Conservation (phyloP, 1,140 invertebrate genomes). For the Helicoverpa armigera region DNA sequence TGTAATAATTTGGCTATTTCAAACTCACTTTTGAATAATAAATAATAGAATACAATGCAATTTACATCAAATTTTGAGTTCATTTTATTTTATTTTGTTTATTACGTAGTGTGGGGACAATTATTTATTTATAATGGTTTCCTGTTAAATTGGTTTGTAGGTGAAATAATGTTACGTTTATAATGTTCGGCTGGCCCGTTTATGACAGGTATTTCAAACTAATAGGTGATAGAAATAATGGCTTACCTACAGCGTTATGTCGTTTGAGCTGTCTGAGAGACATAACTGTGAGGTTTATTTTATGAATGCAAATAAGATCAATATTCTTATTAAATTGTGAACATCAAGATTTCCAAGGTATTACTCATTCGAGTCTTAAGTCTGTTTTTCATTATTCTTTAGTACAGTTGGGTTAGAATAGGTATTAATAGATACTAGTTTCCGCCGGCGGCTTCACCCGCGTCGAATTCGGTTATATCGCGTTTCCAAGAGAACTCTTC, state of each 20-base stretch:
- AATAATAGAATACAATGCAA: conserved; percentile 10
- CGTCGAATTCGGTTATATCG: no score
- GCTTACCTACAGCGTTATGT: background rate
- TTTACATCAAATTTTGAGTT: conserved; percentile 21
- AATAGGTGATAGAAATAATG: background rate
- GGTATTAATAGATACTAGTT: no score
- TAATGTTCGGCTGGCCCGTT: background rate
- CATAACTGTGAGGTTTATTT: background rate
- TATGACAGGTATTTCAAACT: conserved; percentile 2
- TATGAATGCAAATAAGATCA: conserved; percentile 1
- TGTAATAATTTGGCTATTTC: background rate
- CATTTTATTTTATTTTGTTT: background rate
- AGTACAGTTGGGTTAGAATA: no score
- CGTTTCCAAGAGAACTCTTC: no score
- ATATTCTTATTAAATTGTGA: background rate
- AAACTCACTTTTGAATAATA: conserved; percentile 14
- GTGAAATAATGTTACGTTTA: background rate
- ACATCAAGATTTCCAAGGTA: no score
- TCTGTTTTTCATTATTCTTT: no score
- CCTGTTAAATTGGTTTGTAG: background rate
- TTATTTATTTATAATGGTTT: background rate
- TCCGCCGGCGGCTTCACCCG: no score
- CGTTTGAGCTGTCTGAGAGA: background rate
- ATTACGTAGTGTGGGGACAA: background rate
- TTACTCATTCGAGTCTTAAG: no score